These are phyloP conservation scores for Matsumurasca onukii DNA, from an alignment of 1,140 invertebrate genomes.

Conservation along the genomic window DNA sequence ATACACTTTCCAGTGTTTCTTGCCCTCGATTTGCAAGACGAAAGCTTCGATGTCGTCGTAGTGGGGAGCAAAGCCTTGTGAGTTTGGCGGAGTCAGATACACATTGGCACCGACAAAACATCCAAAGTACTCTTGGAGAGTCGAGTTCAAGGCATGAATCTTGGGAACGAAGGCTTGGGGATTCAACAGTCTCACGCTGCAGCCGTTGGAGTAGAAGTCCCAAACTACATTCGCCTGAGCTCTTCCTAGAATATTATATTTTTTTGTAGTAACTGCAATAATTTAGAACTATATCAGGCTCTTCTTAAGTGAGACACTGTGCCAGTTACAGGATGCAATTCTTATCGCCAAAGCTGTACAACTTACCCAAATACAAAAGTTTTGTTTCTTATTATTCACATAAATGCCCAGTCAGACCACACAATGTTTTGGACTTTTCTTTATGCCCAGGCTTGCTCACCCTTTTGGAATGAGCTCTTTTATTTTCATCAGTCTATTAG, in stretches of 20 bases:
- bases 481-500: no score
- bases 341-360: not conserved
- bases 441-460: no score
- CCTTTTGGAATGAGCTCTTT: no score
- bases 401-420: no score
- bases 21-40: constrained; percentile 93
- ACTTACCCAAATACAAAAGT: not conserved
- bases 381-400: not conserved
- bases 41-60: constrained; percentile 99
- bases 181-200: constrained; percentile 89
- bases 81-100: constrained; percentile 92
- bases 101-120: constrained; percentile 93
- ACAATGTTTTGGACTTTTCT: no score
- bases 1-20: constrained; percentile 93
- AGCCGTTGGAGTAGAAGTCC: constrained; percentile 89
- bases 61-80: constrained; percentile 97
- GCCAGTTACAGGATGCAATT: not conserved
- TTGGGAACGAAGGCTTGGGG: constrained; percentile 82
- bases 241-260: constrained; percentile 40
- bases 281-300: not conserved
- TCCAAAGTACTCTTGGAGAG: constrained; percentile 91
- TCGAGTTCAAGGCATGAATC: constrained; percentile 55
- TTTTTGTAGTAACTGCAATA: not conserved
- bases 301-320: not conserved
- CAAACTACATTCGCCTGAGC: constrained; percentile 79